Conservation (phyloP, 2,888 invertebrate genomes). For the Lasioglossum figueresi region DNA sequence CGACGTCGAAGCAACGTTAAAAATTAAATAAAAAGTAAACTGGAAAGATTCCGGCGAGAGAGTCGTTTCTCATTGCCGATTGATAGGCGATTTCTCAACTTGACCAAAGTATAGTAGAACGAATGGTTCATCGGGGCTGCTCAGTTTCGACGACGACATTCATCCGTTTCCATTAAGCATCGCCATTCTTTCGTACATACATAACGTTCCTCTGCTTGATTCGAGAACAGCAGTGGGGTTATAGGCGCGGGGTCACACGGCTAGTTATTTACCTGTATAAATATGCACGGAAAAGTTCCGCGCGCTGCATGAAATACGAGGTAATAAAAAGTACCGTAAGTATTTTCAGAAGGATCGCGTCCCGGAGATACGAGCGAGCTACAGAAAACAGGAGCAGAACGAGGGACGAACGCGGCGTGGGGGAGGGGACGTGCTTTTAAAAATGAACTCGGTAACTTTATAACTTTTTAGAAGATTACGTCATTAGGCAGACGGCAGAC, state of each 20-base stretch:
- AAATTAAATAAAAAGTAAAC: not conserved
- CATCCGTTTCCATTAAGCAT: conserved; percentile 59
- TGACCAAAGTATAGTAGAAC: conserved; percentile 7
- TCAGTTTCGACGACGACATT: conserved; percentile 22
- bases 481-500: conserved; percentile 72
- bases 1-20: not conserved
- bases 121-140: conserved; percentile 32
- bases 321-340: conserved; percentile 80
- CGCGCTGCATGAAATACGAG: conserved; percentile 78
- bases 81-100: not conserved
- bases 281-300: conserved; percentile 78
- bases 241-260: conserved; percentile 54
- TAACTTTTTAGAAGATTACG: conserved; percentile 80
- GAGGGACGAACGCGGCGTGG: conserved; percentile 12
- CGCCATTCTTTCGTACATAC: conserved; percentile 39
- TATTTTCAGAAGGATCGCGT: conserved; percentile 74
- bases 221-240: conserved; percentile 27
- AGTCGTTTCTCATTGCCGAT: not conserved
- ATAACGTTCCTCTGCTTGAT: conserved; percentile 29
- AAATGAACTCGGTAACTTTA: conserved; percentile 81
- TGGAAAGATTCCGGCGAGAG: not conserved
- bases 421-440: conserved; percentile 71
- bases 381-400: conserved; percentile 54
- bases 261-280: conserved; percentile 78
- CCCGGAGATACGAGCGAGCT: conserved; percentile 60